Evolutionary conservation across 1,140 invertebrate genomes (phyloP).

Genomic region (Drosophila kepulauana): DNA sequence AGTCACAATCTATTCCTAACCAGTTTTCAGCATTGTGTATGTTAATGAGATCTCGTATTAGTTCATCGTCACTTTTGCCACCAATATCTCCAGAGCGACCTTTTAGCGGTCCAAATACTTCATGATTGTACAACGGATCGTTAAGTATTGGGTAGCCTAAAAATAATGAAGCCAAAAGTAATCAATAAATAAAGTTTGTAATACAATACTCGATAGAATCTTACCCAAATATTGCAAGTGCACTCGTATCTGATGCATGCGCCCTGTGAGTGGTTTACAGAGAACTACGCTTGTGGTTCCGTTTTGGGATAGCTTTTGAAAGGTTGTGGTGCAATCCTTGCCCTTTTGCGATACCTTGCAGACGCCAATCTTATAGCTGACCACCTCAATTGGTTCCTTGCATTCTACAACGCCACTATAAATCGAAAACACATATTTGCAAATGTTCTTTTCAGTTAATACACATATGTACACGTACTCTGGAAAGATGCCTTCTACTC

Average conservation of each 20-base stretch:
- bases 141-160: constrained; percentile 95
- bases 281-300: constrained; percentile 96
- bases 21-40: constrained; percentile 97
- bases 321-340: constrained; percentile 95
- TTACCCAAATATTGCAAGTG: constrained; percentile 94
- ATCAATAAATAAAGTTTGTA: not conserved
- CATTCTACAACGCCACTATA: constrained; percentile 89
- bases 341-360: constrained; percentile 96
- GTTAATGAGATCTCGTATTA: constrained; percentile 95
- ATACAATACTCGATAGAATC: not conserved
- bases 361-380: constrained; percentile 98
- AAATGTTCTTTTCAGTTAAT: too few species aligned
- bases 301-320: constrained; percentile 95
- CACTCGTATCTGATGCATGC: constrained; percentile 99
- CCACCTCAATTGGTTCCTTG: constrained; percentile 96
- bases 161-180: not conserved
- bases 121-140: constrained; percentile 97
- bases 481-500: constrained; percentile 98
- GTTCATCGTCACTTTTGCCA: constrained; percentile 94
- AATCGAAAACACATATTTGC: not conserved
- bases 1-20: constrained; percentile 95
- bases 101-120: constrained; percentile 95
- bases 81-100: constrained; percentile 96
- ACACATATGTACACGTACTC: constrained; percentile 89
- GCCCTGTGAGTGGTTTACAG: constrained; percentile 96